A percentile compares a stretch with the other conserved stretches of the same genome.
phyloP scores from a whole-genome alignment of 2,113 vertebrate species.

The Syngnathus typhle region DNA sequence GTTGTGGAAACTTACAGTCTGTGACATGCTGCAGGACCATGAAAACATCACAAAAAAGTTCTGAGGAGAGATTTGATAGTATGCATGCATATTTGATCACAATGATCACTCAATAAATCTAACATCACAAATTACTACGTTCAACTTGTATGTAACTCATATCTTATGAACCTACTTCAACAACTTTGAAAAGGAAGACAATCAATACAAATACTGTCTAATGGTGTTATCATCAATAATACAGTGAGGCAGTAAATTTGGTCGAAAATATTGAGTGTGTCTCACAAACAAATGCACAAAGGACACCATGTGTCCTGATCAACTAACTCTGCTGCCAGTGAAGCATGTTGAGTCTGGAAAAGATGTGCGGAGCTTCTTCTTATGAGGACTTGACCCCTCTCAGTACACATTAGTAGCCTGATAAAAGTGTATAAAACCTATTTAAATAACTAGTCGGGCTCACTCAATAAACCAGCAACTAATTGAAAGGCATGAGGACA shows the following conservation, averaged over 20 bases:
- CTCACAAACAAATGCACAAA: background rate
- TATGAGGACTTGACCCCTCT: background rate
- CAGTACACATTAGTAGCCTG: background rate
- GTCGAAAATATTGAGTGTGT: slow-evolving; percentile 11
- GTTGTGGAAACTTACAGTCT: background rate
- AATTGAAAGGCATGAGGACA: background rate
- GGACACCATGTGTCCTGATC: background rate
- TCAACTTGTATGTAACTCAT: background rate
- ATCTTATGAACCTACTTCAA: background rate
- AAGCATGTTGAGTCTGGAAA: slow-evolving; percentile 5
- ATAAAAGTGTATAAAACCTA: background rate
- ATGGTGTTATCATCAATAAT: slow-evolving; percentile 65
- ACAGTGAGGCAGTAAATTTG: slow-evolving; percentile 23
- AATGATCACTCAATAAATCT: background rate
- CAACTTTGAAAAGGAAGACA: slow-evolving; percentile 15
- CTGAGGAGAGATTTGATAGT: background rate
- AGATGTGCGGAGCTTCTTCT: background rate
- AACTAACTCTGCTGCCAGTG: background rate
- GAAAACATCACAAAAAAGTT: too few relatives aligned
- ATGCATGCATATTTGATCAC: background rate
- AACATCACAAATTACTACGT: background rate
- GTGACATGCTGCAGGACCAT: background rate
- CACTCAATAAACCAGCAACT: background rate
- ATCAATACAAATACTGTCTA: slow-evolving; percentile 56
- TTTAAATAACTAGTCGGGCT: background rate